A percentile compares a stretch with the other conserved stretches of the same genome.
Conservation (phyloP, 1,140 invertebrate genomes). For the Anastrepha ludens region DNA sequence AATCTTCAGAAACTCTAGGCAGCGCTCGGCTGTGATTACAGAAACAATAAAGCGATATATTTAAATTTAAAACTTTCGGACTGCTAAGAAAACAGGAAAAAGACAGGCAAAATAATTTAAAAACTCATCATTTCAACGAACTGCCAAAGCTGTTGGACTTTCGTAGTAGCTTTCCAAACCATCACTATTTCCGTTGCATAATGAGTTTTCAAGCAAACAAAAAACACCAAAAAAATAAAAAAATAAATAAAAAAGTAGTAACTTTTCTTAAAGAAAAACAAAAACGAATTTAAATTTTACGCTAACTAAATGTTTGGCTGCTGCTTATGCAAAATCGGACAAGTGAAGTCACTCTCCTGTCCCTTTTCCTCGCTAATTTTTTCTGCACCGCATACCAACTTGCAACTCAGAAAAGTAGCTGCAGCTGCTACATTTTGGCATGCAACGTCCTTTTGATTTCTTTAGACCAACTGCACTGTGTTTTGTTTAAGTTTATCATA, state of each 20-base stretch:
- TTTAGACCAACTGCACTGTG: background rate
- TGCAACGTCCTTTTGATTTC: background rate
- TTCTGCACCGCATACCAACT: background rate
- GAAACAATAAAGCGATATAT: too few relatives aligned
- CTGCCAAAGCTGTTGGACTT: too few relatives aligned
- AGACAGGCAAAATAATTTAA: too few relatives aligned
- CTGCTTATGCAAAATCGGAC: background rate
- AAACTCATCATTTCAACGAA: too few relatives aligned
- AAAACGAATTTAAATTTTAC: background rate
- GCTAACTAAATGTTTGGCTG: background rate
- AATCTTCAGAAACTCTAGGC: too few relatives aligned
- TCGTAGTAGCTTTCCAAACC: background rate
- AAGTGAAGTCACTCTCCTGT: background rate
- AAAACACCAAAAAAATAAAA: background rate
- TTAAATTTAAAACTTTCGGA: too few relatives aligned
- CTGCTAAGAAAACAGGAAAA: too few relatives aligned
- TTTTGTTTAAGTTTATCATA: constrained; percentile 52
- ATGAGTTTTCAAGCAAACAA: background rate
- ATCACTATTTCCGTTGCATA: background rate
- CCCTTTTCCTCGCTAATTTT: background rate
- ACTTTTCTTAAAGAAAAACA: background rate
- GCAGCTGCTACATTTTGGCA: background rate
- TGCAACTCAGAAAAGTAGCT: background rate
- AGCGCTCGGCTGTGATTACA: too few relatives aligned
- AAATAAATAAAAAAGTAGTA: background rate